Evolutionary conservation across 2,888 invertebrate species (phyloP).

Genomic region (Amphipyra tragopoginis): DNA sequence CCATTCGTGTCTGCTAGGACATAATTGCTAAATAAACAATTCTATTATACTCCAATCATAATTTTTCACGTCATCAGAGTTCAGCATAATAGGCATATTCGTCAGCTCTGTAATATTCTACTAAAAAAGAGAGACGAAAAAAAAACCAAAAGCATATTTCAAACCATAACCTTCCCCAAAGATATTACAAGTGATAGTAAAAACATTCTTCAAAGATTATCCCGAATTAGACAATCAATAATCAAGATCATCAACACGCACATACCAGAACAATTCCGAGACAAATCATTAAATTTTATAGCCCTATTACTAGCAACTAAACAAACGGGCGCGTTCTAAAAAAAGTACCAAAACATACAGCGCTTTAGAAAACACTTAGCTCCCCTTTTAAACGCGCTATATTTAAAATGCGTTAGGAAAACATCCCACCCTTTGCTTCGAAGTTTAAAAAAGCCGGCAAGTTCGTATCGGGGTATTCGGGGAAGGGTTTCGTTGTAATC

Average conservation of each 20-base stretch:
- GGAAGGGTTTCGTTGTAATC: conserved; percentile 5
- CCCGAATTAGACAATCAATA: conserved; percentile 19
- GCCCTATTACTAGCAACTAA: conserved; percentile 50
- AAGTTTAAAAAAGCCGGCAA: conserved; percentile 50
- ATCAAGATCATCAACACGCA: conserved; percentile 13
- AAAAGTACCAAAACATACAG: conserved; percentile 63
- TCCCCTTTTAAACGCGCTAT: conserved; percentile 71
- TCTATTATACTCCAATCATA: too few species aligned
- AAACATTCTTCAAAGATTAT: background rate
- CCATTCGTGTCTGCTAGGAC: too few species aligned
- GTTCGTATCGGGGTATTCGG: conserved; percentile 6
- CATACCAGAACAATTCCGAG: conserved; percentile 28
- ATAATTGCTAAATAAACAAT: too few species aligned
- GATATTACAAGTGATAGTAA: too few species aligned
- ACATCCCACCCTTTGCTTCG: conserved; percentile 72
- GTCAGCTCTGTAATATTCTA: too few species aligned
- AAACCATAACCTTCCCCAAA: too few species aligned
- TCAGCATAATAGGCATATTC: too few species aligned
- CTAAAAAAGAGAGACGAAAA: too few species aligned
- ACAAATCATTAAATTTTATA: conserved; percentile 61
- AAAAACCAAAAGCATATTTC: too few species aligned
- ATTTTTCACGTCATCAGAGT: too few species aligned
- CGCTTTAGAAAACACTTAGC: conserved; percentile 71
- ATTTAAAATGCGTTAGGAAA: conserved; percentile 78
- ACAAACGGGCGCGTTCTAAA: conserved; percentile 49